These are phyloP conservation scores for Echinarachnius parma DNA, from an alignment of 53 echinoderm and acorn worm species.

Conservation along the genomic window DNA sequence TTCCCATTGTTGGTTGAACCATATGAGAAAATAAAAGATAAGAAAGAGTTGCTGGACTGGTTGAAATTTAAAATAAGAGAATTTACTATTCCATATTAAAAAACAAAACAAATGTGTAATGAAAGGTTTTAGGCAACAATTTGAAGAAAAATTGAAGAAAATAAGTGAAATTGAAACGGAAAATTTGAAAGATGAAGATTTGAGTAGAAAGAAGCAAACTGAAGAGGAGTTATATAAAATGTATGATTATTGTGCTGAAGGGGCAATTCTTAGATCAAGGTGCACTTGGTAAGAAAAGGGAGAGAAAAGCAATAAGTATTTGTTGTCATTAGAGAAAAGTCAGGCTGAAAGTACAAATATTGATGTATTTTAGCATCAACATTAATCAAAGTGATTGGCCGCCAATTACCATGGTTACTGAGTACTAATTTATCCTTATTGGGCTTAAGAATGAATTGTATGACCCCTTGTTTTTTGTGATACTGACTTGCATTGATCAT, in stretches of 20 bases:
- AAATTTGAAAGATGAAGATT: not conserved
- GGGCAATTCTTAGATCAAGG: not conserved
- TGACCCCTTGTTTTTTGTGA: conserved; percentile 8
- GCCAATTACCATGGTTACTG: conserved; percentile 5
- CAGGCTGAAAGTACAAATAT: not conserved
- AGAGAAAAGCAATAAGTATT: conserved; percentile 6
- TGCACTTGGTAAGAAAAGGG: conserved; percentile 15
- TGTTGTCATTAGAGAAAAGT: not conserved
- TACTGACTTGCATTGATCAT: not conserved
- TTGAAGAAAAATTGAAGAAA: not conserved
- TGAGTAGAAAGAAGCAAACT: conserved; percentile 5
- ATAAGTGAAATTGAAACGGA: not conserved
- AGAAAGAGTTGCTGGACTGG: not conserved
- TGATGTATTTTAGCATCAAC: conserved; percentile 2
- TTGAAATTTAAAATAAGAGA: not conserved
- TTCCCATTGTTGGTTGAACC: not conserved
- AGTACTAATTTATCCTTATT: not conserved
- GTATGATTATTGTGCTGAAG: not conserved
- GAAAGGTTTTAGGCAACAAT: not conserved
- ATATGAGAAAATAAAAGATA: not conserved
- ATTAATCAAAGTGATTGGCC: conserved; percentile 2
- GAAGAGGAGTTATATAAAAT: not conserved
- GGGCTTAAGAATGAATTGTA: not conserved
- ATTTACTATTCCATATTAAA: not conserved
- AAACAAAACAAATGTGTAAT: conserved; percentile 6